Evolutionary conservation across 2,888 invertebrate species (phyloP).

Genomic region (Drosophila villosipedis): DNA sequence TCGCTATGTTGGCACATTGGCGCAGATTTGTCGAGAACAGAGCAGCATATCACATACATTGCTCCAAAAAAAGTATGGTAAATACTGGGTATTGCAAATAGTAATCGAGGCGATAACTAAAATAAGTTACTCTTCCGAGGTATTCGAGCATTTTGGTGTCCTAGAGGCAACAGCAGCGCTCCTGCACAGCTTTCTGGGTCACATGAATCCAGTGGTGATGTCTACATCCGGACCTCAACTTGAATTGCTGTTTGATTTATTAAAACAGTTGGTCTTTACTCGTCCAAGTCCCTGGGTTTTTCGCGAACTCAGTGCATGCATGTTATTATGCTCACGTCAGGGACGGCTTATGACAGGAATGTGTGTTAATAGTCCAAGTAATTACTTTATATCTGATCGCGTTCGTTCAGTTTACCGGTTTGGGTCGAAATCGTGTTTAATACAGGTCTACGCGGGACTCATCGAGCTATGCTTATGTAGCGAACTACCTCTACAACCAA

Average conservation of each 20-base stretch:
- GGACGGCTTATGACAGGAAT: slow-evolving; percentile 53
- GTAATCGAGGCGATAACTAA: slow-evolving; percentile 74
- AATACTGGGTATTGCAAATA: slow-evolving; percentile 76
- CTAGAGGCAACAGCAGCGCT: slow-evolving; percentile 75
- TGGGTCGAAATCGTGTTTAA: slow-evolving; percentile 77
- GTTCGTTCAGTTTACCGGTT: slow-evolving; percentile 79
- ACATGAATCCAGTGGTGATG: slow-evolving; percentile 13
- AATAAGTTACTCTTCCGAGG: slow-evolving; percentile 79
- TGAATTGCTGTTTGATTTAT: slow-evolving; percentile 70
- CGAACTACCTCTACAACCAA: slow-evolving; percentile 56
- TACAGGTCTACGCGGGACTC: slow-evolving; percentile 82
- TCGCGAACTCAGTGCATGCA: slow-evolving; percentile 68
- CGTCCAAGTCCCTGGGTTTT: slow-evolving; percentile 82
- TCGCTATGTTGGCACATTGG: slow-evolving; percentile 78
- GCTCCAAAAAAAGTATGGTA: slow-evolving; percentile 66
- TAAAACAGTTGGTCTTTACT: slow-evolving; percentile 81
- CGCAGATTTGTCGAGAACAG: slow-evolving; percentile 69
- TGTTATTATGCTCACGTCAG: slow-evolving; percentile 59
- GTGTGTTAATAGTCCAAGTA: slow-evolving; percentile 70
- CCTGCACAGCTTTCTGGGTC: slow-evolving; percentile 60
- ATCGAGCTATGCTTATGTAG: slow-evolving; percentile 78
- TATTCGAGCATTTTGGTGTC: slow-evolving; percentile 80
- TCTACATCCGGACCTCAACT: slow-evolving; percentile 11
- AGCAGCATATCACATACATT: slow-evolving; percentile 55
- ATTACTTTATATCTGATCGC: slow-evolving; percentile 73